Evolutionary conservation across 2,888 invertebrate genomes (phyloP).

Genomic region (Nymphalis c-album): DNA sequence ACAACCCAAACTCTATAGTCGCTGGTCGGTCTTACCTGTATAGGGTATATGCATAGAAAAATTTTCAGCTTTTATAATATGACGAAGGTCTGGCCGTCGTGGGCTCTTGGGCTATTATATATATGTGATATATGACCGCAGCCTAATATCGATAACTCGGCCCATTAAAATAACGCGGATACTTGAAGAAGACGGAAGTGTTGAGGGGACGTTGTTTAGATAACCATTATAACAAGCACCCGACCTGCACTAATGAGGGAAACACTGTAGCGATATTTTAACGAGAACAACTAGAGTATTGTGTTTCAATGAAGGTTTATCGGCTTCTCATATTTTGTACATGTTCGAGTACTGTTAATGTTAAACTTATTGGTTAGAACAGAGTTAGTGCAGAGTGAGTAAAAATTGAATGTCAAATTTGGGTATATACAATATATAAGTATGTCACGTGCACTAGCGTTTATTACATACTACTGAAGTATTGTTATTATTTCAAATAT

Average conservation of each 20-base stretch:
- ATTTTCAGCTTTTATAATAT: too few relatives aligned
- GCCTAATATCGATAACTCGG: background rate
- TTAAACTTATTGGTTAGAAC: background rate
- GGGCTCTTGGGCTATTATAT: too few relatives aligned
- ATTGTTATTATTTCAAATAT: too few relatives aligned
- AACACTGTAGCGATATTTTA: constrained; percentile 6
- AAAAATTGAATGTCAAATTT: too few relatives aligned
- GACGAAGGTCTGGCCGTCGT: too few relatives aligned
- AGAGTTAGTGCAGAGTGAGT: background rate
- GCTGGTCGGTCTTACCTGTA: too few relatives aligned
- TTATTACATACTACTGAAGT: too few relatives aligned
- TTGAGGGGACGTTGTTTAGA: constrained; percentile 5
- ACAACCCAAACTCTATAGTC: too few relatives aligned
- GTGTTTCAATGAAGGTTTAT: background rate
- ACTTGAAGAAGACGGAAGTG: constrained; percentile 14
- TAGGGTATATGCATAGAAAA: too few relatives aligned
- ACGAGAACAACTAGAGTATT: constrained; percentile 6
- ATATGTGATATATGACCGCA: background rate
- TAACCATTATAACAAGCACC: constrained; percentile 10
- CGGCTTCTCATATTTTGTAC: background rate
- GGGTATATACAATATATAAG: too few relatives aligned
- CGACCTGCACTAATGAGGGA: constrained; percentile 12
- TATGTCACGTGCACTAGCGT: too few relatives aligned
- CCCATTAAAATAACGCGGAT: constrained; percentile 23
- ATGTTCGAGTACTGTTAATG: background rate